These are phyloP conservation scores for Drosophila rubida DNA, from an alignment of 2,888 invertebrate species.

Conservation along the genomic window DNA sequence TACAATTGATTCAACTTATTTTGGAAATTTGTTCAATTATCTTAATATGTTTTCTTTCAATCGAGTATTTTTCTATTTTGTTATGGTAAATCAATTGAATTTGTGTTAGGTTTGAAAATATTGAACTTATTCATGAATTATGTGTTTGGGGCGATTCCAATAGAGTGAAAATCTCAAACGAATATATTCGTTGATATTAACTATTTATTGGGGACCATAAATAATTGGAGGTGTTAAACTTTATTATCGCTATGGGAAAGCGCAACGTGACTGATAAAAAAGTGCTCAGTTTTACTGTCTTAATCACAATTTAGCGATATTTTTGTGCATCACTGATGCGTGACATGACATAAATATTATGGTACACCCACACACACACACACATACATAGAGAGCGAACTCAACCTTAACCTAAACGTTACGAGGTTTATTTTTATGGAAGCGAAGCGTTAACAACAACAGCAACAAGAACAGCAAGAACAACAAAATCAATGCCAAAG, in stretches of 20 bases:
- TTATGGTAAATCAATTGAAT: no score
- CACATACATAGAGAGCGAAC: neutral
- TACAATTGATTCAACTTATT: no score
- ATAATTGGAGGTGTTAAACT: neutral
- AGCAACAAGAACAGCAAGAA: constrained; percentile 6
- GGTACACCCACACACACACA: constrained; percentile 5
- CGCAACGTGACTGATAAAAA: neutral
- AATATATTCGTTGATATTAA: neutral
- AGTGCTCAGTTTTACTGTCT: neutral
- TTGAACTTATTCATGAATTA: no score
- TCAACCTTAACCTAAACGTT: constrained; percentile 21
- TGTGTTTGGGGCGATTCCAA: no score
- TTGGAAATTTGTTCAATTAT: no score
- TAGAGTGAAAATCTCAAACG: neutral
- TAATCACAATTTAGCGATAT: constrained; percentile 32
- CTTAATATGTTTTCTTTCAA: no score
- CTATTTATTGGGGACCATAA: neutral
- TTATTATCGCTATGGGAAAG: constrained; percentile 3
- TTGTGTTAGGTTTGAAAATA: no score
- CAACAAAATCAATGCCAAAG: constrained; percentile 58
- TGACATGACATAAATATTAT: constrained; percentile 36
- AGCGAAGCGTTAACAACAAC: constrained; percentile 15
- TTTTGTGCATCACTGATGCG: constrained; percentile 29
- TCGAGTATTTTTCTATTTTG: no score
- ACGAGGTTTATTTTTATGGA: constrained; percentile 49